Conservation (phyloP, 2,113 vertebrate species). For the Anser brachyrhynchus region DNA sequence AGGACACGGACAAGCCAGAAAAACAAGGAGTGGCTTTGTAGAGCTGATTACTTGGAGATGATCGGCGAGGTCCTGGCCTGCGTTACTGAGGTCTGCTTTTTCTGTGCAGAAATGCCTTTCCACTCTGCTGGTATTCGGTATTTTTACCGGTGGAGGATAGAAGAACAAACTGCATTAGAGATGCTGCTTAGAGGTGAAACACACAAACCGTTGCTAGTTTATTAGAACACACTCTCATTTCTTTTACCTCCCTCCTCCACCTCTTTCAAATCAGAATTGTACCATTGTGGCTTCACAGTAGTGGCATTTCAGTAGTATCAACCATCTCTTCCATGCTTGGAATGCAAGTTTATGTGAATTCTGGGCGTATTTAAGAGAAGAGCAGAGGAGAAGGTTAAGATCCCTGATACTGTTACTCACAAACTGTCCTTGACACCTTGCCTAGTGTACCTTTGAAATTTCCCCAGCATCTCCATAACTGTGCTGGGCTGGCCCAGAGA, state of each 20-base stretch:
- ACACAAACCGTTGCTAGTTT: not conserved
- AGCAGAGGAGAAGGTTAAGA: not conserved
- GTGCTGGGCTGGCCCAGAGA: not conserved
- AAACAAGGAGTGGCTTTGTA: slow-evolving; percentile 32
- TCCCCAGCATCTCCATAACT: too few relatives aligned
- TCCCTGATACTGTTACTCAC: not conserved
- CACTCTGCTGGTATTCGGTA: not conserved
- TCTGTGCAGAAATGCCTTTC: not conserved
- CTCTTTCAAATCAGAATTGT: not conserved
- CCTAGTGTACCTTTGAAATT: not conserved
- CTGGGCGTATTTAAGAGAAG: not conserved
- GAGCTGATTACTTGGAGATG: not conserved
- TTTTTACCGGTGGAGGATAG: not conserved
- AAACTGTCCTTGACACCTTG: not conserved
- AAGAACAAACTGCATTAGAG: not conserved
- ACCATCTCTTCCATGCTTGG: not conserved
- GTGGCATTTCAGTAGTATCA: not conserved
- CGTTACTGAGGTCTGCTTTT: not conserved
- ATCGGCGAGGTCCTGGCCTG: not conserved
- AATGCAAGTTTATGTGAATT: not conserved
- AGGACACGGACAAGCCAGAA: not conserved
- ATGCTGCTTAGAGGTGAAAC: not conserved
- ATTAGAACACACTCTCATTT: not conserved
- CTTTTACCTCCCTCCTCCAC: not conserved
- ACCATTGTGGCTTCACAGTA: not conserved